Evolutionary conservation across 2,888 invertebrate species (phyloP), one percentile per base, ranked within the genome.

Genomic region (Amitus sp.): DNA sequence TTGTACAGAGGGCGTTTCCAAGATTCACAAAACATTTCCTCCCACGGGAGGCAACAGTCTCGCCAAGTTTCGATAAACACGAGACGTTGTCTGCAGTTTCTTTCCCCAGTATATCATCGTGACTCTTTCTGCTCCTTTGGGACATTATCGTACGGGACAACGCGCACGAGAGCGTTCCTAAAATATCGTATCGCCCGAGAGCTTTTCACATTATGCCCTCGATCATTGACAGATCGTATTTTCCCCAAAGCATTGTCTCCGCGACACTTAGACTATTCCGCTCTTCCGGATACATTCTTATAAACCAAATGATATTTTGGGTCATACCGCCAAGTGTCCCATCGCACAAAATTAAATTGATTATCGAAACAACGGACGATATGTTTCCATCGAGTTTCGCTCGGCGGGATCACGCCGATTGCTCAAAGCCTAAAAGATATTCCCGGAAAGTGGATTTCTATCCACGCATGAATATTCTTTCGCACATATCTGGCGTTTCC

Each of bases 131-230:
- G 58, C 63, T 50, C 68, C 65, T 61, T 17, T 47, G 67, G 67
- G 67, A 67, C 65, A 66, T 67, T 63, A 66, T 67, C 63, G 63
- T 57, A 47, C 55, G 59, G 64, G 65, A 62, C 65, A 56, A 55
- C 59, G 54, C 54, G 47, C 59, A 46, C 47, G 40, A 47, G 39
- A 52, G 53, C 49, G 54, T 47, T 61, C 57, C 64, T 60, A 54
- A 64, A 64, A 64, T 57, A 61, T 61, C 60, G 54, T 40, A 61
- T 60, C 57, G 59, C 57, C 45, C 57, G 62, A 63, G 63, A 62
- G 62, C 66, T 66, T 65, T 63, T 60, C 65, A 49, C 66, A 66
- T 68, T 68, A 68, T 61, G 56, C 59, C 65, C 64, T 62, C 58
- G 47, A 58, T 61, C 62, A 56, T 57, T 55, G 50, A 55, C 46